These are phyloP conservation scores for Drosophila mayri DNA, from an alignment of 1,140 invertebrate genomes.

Conservation along the genomic window DNA sequence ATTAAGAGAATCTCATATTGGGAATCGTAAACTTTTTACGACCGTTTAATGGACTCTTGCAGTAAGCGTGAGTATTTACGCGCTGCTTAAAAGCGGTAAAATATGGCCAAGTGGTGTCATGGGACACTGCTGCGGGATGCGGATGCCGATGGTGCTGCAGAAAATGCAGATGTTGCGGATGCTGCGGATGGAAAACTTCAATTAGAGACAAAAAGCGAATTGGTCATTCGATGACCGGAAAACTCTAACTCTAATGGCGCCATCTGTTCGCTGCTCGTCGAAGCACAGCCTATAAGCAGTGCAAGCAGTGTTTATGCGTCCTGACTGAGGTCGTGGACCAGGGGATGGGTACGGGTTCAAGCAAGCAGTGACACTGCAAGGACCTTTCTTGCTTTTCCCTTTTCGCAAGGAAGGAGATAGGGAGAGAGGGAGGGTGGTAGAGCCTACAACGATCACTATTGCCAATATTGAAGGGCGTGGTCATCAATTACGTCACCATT, in stretches of 20 bases:
- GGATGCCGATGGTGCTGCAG: constrained; percentile 24
- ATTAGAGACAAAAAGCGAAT: constrained; percentile 34
- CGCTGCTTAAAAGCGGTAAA: constrained; percentile 83
- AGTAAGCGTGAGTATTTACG: constrained; percentile 84
- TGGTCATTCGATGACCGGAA: constrained; percentile 9
- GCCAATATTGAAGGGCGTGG: constrained; percentile 25
- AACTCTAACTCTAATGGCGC: constrained; percentile 24
- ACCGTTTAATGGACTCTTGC: constrained; percentile 84
- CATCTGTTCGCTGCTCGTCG: constrained; percentile 38
- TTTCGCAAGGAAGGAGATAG: constrained; percentile 15
- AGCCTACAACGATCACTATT: constrained; percentile 26
- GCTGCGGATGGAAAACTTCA: constrained; percentile 44
- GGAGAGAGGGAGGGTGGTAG: not conserved
- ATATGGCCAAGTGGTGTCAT: constrained; percentile 76
- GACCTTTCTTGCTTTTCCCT: not conserved
- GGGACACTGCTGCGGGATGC: constrained; percentile 38
- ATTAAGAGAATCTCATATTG: constrained; percentile 84
- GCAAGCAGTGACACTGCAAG: not conserved
- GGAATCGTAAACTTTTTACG: constrained; percentile 84
- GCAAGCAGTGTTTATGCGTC: constrained; percentile 60
- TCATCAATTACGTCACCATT: constrained; percentile 3
- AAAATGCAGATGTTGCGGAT: constrained; percentile 39
- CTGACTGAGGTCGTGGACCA: constrained; percentile 32
- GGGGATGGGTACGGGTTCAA: constrained; percentile 1
- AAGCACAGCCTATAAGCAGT: constrained; percentile 54